A percentile compares a stretch with the other conserved stretches of the same genome.
Conservation (phyloP, 53 echinoderm and acorn worm genomes). For the Actinopyga echinites region DNA sequence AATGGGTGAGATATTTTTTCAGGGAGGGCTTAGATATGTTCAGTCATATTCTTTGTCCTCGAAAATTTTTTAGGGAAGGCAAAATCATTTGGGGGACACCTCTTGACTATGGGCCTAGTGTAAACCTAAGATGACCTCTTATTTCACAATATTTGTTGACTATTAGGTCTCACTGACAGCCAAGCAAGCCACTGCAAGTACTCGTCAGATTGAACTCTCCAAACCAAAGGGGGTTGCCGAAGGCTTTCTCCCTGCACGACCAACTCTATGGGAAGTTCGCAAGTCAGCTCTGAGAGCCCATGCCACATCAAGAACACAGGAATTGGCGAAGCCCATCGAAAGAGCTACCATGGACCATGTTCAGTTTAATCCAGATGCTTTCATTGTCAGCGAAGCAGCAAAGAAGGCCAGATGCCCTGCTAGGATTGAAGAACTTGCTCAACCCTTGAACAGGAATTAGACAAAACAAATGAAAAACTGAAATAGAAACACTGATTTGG, state of each 20-base stretch:
- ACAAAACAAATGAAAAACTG: too few relatives aligned
- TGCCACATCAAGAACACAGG: conserved; percentile 83
- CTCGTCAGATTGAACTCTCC: conserved; percentile 90
- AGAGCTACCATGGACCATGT: conserved; percentile 98
- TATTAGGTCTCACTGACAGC: conserved; percentile 65
- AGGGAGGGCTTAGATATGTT: too few relatives aligned
- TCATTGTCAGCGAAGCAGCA: conserved; percentile 96
- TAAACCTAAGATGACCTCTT: too few relatives aligned
- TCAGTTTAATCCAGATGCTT: conserved; percentile 98
- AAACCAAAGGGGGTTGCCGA: conserved; percentile 91
- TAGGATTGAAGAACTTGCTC: conserved; percentile 85
- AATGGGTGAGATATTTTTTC: too few relatives aligned
- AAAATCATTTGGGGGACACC: too few relatives aligned
- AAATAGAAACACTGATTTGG: too few relatives aligned
- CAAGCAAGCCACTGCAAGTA: conserved; percentile 65
- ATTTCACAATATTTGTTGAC: neutral
- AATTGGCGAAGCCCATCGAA: conserved; percentile 89
- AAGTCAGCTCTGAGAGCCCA: conserved; percentile 68
- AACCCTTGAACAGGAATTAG: conserved; percentile 50
- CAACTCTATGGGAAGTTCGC: conserved; percentile 65
- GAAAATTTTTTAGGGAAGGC: too few relatives aligned
- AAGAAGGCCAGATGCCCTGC: conserved; percentile 89
- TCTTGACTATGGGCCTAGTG: too few relatives aligned
- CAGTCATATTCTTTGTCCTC: too few relatives aligned
- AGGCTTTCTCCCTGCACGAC: conserved; percentile 75